Percentiles rank a stretch among this genome's conserved stretches.
Conservation (phyloP, 1,140 invertebrate genomes). For the Reticulitermes speratus region DNA sequence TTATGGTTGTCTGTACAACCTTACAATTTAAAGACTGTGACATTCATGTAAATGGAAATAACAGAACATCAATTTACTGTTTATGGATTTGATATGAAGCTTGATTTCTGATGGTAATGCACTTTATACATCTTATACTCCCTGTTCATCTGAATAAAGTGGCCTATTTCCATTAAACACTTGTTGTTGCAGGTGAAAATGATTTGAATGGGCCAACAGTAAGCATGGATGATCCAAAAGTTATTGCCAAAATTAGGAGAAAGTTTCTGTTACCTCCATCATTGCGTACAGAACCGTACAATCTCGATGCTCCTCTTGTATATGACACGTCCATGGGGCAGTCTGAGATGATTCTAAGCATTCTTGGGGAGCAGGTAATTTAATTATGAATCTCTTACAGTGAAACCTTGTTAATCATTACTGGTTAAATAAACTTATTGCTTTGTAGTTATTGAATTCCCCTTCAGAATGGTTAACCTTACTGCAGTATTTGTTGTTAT, state of each 20-base stretch:
- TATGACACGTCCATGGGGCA: conserved; percentile 52
- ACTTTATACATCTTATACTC: neutral
- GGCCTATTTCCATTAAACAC: neutral
- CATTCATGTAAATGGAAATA: no score
- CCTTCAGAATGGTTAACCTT: no score
- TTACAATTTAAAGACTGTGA: no score
- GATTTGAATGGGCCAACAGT: conserved; percentile 38
- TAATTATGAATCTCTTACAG: neutral
- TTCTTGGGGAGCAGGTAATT: conserved; percentile 45
- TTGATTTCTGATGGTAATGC: neutral
- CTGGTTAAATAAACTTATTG: no score
- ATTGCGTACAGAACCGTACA: conserved; percentile 36
- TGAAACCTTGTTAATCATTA: neutral
- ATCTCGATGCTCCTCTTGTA: conserved; percentile 40
- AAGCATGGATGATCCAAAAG: conserved; percentile 37
- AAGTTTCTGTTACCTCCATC: conserved; percentile 41
- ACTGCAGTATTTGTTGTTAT: no score
- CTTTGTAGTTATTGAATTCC: no score
- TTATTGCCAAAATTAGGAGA: conserved; percentile 38
- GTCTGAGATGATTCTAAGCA: conserved; percentile 41
- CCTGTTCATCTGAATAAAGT: neutral
- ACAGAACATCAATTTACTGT: neutral
- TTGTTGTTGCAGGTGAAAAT: neutral
- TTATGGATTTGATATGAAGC: neutral
- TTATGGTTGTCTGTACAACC: no score